Conservation (phyloP, 2,888 invertebrate species). For the Caenorhabditis becei region DNA sequence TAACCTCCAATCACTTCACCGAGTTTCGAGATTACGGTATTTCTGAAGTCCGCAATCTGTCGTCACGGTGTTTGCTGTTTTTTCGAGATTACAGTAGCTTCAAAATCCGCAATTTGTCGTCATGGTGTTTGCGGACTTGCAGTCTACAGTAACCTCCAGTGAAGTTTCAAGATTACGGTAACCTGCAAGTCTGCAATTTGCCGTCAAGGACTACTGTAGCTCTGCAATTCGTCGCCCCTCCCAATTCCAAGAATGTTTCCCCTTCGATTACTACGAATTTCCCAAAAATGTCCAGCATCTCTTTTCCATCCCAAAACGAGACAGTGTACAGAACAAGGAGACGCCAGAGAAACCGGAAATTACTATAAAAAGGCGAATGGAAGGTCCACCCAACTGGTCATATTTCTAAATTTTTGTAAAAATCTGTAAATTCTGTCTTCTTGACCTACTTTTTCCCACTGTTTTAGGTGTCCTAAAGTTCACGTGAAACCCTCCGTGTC, state of each 20-base stretch:
- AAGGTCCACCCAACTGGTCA: neutral
- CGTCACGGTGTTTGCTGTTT: neutral
- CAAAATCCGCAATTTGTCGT: neutral
- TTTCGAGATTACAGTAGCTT: neutral
- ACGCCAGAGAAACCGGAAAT: neutral
- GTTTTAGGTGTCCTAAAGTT: too few species aligned
- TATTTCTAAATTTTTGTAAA: too few species aligned
- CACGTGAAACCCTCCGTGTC: neutral
- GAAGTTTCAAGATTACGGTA: too few species aligned
- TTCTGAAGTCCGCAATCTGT: neutral
- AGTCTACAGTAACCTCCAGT: neutral
- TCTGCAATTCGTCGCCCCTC: too few species aligned
- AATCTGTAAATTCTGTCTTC: too few species aligned
- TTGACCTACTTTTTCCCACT: too few species aligned
- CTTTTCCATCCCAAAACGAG: neutral
- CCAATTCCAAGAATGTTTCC: neutral
- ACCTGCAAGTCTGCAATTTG: too few species aligned
- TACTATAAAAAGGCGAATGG: neutral
- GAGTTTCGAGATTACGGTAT: neutral
- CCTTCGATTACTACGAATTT: neutral
- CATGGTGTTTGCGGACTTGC: slow-evolving; percentile 5
- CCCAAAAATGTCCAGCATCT: neutral
- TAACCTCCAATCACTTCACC: too few species aligned
- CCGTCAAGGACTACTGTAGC: too few species aligned
- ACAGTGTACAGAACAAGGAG: neutral